A percentile compares a stretch with the other conserved stretches of the same genome.
Evolutionary conservation across 2,888 invertebrate genomes (phyloP).

Genomic region (Ypsolopha sequella): DNA sequence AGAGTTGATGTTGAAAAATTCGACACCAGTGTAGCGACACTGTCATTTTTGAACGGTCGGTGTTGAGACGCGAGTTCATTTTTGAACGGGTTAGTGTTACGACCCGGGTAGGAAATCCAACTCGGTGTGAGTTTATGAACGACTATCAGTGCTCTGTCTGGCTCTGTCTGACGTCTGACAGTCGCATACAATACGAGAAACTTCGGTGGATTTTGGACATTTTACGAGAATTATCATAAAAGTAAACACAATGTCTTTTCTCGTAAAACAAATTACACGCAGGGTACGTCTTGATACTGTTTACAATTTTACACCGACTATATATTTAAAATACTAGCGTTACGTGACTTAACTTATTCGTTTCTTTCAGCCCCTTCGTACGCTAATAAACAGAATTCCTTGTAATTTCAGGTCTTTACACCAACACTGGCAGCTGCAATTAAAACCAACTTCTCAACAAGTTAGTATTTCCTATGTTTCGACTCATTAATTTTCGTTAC

Average conservation of each 20-base stretch:
- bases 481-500: background rate
- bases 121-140: background rate
- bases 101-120: too few species aligned
- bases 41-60: too few species aligned
- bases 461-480: conserved; percentile 26
- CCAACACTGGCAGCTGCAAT: conserved; percentile 3
- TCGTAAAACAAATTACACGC: conserved; percentile 35
- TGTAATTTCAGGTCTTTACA: conserved; percentile 2
- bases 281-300: conserved; percentile 25
- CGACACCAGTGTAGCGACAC: too few species aligned
- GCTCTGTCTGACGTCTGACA: background rate
- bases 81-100: too few species aligned
- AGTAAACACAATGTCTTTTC: conserved; percentile 32
- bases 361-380: background rate
- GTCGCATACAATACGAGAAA: background rate
- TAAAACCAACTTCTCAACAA: conserved; percentile 15
- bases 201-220: background rate
- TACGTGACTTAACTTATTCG: background rate
- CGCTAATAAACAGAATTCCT: background rate
- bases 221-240: background rate
- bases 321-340: background rate
- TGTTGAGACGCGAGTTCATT: too few species aligned
- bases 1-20: too few species aligned
- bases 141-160: background rate
- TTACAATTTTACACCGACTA: background rate